phyloP scores from a whole-genome alignment of 1,140 invertebrate species.

The Euglossa dilemma region DNA sequence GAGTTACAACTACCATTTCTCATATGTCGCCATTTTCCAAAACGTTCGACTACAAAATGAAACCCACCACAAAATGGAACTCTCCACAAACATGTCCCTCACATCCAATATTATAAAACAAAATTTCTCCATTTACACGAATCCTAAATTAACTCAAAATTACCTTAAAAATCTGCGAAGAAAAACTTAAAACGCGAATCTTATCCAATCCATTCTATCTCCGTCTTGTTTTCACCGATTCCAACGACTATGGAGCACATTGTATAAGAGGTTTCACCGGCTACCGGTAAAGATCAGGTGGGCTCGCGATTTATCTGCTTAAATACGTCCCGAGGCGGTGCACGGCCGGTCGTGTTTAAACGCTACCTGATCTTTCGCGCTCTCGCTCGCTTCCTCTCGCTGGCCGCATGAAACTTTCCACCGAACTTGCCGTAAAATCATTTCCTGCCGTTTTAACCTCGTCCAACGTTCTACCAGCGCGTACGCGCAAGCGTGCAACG shows the following conservation, averaged over 20 bases:
- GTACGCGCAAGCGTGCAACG: too few relatives aligned
- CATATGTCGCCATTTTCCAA: too few relatives aligned
- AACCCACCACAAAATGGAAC: too few relatives aligned
- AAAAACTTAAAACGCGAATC: not conserved
- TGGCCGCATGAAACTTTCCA: slow-evolving; percentile 23
- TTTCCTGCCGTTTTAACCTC: not conserved
- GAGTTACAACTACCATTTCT: slow-evolving; percentile 48
- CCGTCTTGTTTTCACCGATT: not conserved
- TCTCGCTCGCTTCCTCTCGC: slow-evolving; percentile 21
- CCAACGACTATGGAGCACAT: not conserved
- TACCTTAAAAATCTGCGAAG: too few relatives aligned
- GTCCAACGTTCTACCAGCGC: too few relatives aligned
- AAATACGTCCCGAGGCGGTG: slow-evolving; percentile 59
- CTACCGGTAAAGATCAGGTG: slow-evolving; percentile 47
- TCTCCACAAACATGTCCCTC: too few relatives aligned
- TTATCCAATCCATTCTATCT: not conserved
- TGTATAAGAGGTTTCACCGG: slow-evolving; percentile 27
- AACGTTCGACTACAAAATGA: too few relatives aligned
- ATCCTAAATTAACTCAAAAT: too few relatives aligned
- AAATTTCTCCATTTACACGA: too few relatives aligned
- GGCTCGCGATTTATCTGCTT: slow-evolving; percentile 58
- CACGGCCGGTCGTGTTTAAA: slow-evolving; percentile 45
- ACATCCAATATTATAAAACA: too few relatives aligned
- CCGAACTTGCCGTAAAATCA: slow-evolving; percentile 5
- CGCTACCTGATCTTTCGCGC: slow-evolving; percentile 47